Conservation (phyloP, 23 tunicate genomes). For the Ciona savignyi region DNA sequence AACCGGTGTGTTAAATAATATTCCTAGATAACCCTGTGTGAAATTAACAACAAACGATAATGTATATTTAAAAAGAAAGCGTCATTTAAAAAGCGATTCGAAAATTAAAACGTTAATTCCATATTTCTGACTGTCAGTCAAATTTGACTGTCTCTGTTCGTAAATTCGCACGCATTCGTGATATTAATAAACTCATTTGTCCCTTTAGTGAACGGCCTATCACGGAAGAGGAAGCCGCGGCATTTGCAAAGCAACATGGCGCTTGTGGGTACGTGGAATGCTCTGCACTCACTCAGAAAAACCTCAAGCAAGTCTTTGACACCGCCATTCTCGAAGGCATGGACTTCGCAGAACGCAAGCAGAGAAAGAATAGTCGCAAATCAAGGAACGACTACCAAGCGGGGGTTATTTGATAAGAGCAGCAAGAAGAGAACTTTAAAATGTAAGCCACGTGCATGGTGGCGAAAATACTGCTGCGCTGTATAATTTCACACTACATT, state of each 20-base stretch:
- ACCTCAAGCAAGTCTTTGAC: constrained; percentile 89
- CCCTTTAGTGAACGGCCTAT: constrained; percentile 72
- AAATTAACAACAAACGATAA: no score
- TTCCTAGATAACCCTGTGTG: no score
- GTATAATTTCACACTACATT: neutral
- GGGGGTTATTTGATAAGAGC: neutral
- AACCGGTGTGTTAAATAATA: no score
- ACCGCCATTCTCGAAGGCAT: constrained; percentile 77
- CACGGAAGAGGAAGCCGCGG: constrained; percentile 54
- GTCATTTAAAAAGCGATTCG: neutral
- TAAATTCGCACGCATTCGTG: no score
- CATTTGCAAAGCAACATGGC: constrained; percentile 47
- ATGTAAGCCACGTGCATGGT: neutral
- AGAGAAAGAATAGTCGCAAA: constrained; percentile 23
- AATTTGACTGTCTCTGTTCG: no score
- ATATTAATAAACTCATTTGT: neutral
- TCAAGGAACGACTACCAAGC: neutral
- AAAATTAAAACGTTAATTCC: neutral
- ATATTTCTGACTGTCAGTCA: no score
- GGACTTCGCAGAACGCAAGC: constrained; percentile 43
- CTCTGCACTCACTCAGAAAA: constrained; percentile 94
- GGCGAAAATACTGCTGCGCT: neutral
- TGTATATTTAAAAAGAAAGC: neutral
- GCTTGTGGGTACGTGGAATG: constrained; percentile 85
- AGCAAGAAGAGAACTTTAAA: neutral